Evolutionary conservation across 2,888 invertebrate genomes (phyloP), one percentile per base, ranked within the genome.

Genomic region (Catonia carolina): DNA sequence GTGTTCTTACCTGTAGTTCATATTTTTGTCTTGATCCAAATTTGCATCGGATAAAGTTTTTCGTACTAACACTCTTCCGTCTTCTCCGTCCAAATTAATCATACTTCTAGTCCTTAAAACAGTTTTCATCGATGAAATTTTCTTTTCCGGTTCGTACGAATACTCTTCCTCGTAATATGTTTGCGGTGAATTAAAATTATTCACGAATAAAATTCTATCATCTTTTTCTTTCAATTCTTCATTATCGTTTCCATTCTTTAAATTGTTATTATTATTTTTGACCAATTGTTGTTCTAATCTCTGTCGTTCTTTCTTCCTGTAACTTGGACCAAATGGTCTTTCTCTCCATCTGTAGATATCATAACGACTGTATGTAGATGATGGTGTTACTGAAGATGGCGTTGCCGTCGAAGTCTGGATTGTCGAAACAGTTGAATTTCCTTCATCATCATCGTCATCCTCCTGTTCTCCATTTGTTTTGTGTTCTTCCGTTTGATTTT

Each of bases 31-130:
- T 27, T 27, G 27, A 27, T 27, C 27, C 5, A 27, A 8, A 8
- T 27, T 27, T 2, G 14, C 22, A 20, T 45, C 45, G 5, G 45
- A 45, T 2, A 45, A 45, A 2, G 45, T 45, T 23, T 45, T 45
- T n/a, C 45, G 18, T 14, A 45, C 45, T 14, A 45, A 45, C 22
- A 27, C 23, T 45, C 22, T 45, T 18, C 20, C 45, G 7, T 45
- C 45, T 12, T 45, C 45, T 4, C 20, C 45, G 8, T 66, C 61
- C 7, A 67, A 50, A 39, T 65, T 66, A 5, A 67, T 47, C 35
- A 67, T 56, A 48, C 67, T 67, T 39, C 67, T 59, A 1, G 67
- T 65, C 15, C 65, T 45, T 12, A 64, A 53, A n/a, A 67, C 65
- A 7, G 64, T 58, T 61, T 67, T 67, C 20, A 61, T 62, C 2